Conservation (phyloP, 2,888 invertebrate species). For the Myathropa florea region DNA sequence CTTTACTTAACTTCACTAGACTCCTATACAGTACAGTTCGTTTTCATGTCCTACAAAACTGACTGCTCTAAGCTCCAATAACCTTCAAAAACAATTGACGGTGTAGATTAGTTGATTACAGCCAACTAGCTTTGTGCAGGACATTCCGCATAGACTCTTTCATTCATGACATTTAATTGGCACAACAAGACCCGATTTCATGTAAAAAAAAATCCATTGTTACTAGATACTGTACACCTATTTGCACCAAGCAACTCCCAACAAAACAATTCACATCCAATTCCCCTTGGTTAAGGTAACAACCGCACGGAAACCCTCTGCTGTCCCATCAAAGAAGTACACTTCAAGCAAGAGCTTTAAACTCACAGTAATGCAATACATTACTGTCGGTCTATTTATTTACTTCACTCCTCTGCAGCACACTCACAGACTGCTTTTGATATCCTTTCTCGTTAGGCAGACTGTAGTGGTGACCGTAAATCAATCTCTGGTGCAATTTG, state of each 20-base stretch:
- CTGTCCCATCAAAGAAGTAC: not conserved
- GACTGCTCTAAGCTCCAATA: no score
- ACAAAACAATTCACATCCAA: not conserved
- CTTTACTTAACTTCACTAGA: no score
- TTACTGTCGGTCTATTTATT: not conserved
- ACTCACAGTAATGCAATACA: not conserved
- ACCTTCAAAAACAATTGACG: no score
- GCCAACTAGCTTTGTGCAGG: no score
- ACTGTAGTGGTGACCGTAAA: slow-evolving; percentile 42
- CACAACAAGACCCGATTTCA: no score
- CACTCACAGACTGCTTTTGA: not conserved
- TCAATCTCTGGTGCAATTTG: slow-evolving; percentile 65
- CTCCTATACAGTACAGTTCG: no score
- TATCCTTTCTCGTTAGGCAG: slow-evolving; percentile 30
- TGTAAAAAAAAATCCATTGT: not conserved
- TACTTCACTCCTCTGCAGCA: not conserved
- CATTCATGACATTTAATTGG: no score
- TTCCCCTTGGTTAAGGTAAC: not conserved
- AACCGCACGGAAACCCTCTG: not conserved
- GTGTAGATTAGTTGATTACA: no score
- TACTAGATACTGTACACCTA: not conserved
- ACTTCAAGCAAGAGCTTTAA: not conserved
- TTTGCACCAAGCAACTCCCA: not conserved
- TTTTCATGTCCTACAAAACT: no score
- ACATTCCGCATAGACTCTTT: no score